phyloP scores from a whole-genome alignment of 1,140 invertebrate species.

The Bombus breviceps region DNA sequence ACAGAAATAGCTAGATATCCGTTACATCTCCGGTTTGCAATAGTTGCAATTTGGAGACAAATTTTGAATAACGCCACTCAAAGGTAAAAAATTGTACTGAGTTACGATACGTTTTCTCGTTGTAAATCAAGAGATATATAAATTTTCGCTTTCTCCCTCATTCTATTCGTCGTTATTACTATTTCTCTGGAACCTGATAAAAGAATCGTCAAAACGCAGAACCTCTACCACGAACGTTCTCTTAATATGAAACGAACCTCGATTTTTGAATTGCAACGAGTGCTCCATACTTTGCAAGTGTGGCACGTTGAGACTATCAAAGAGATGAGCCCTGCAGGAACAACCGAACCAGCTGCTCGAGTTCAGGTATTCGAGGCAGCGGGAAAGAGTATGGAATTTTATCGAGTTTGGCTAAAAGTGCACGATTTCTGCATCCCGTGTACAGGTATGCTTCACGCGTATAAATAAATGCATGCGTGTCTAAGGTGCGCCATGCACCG shows the following conservation, averaged over 20 bases:
- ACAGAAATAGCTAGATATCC: no score
- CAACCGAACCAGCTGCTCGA: background rate
- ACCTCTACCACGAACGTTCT: background rate
- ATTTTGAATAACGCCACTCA: no score
- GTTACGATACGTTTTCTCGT: no score
- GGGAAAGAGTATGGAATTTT: background rate
- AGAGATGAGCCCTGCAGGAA: background rate
- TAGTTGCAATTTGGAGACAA: no score
- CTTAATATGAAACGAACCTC: background rate
- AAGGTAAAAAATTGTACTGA: no score
- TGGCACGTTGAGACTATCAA: no score
- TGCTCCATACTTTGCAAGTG: background rate
- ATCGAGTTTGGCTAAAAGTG: constrained; percentile 1
- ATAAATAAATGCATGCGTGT: constrained; percentile 52
- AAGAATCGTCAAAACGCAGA: background rate
- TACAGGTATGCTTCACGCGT: constrained; percentile 37
- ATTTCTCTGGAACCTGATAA: background rate
- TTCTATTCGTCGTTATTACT: background rate
- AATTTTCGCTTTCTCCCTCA: no score
- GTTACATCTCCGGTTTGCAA: no score
- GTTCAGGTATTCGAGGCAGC: background rate
- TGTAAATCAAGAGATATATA: no score
- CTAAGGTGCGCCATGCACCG: constrained; percentile 42
- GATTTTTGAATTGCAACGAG: background rate
- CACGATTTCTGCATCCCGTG: constrained; percentile 14